These are phyloP conservation scores for Conus betulinus DNA, from an alignment of 1,140 invertebrate genomes.

Conservation along the genomic window DNA sequence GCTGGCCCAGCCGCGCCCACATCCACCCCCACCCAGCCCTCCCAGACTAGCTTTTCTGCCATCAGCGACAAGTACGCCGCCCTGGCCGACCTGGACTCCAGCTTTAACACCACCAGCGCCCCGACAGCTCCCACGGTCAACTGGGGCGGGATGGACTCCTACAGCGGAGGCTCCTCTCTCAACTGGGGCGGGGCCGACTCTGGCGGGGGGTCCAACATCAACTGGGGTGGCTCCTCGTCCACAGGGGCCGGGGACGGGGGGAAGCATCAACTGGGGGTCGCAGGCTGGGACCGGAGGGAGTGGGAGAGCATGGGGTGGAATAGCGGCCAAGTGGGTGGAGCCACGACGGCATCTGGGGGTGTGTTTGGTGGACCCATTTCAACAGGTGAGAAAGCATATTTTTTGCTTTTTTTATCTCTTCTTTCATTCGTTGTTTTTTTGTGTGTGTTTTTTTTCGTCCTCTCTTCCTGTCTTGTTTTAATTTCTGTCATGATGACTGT, in stretches of 20 bases:
- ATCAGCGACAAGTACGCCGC: conserved; percentile 64
- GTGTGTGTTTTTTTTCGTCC: background rate
- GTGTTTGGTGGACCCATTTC: conserved; percentile 29
- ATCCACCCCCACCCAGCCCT: conserved; percentile 35
- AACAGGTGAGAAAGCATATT: conserved; percentile 32
- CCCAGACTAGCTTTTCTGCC: conserved; percentile 27
- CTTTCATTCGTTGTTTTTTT: conserved; percentile 4
- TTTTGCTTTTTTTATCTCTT: background rate
- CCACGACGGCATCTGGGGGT: background rate
- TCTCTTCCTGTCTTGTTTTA: background rate
- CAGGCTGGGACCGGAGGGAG: background rate
- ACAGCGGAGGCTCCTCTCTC: conserved; percentile 31
- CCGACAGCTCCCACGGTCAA: conserved; percentile 25
- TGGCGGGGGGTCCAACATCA: conserved; percentile 28
- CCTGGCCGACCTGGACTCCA: conserved; percentile 62
- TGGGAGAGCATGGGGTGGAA: conserved; percentile 39
- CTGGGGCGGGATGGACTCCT: conserved; percentile 12
- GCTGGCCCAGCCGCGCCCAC: conserved; percentile 30
- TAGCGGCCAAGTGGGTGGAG: background rate
- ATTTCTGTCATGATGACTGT: too few species aligned
- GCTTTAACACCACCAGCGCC: conserved; percentile 45
- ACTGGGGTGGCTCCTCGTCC: conserved; percentile 46
- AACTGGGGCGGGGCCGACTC: conserved; percentile 48
- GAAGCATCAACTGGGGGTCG: background rate
- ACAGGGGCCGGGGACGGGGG: background rate